phyloP scores from a whole-genome alignment of 2,888 invertebrate species.

The Belgica antarctica region DNA sequence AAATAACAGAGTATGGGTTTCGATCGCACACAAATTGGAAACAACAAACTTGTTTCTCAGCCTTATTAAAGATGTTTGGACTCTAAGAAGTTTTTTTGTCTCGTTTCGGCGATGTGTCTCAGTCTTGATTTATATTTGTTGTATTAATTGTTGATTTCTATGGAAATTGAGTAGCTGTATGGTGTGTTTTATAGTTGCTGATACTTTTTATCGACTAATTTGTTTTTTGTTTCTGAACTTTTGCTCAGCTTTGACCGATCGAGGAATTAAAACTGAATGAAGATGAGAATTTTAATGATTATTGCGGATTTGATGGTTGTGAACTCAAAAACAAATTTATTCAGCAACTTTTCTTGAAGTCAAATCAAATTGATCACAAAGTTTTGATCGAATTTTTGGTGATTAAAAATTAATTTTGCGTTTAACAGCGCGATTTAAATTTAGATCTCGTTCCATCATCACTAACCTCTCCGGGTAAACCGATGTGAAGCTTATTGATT shows the following conservation, averaged over 20 bases:
- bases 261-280: constrained; percentile 17
- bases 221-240: background rate
- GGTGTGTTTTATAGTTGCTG: constrained; percentile 32
- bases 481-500: background rate
- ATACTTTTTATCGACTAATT: too few species aligned
- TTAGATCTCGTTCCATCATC: background rate
- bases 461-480: background rate
- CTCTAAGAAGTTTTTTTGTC: background rate
- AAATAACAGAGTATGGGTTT: background rate
- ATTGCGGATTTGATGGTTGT: background rate
- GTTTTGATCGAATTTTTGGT: background rate
- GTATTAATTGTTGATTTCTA: constrained; percentile 37
- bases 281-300: constrained; percentile 27
- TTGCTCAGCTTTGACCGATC: background rate
- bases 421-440: constrained; percentile 19
- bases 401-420: constrained; percentile 30
- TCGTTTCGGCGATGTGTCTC: constrained; percentile 8
- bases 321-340: background rate
- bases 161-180: constrained; percentile 34
- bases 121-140: constrained; percentile 42
- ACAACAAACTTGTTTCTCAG: constrained; percentile 6
- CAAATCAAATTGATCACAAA: background rate
- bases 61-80: constrained; percentile 37
- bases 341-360: too few species aligned
- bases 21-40: constrained; percentile 11